Percentiles rank a stretch among this genome's conserved stretches.
Evolutionary conservation across 2,797 vertebrate species (phyloP).

Genomic region (Scarus forsteni): DNA sequence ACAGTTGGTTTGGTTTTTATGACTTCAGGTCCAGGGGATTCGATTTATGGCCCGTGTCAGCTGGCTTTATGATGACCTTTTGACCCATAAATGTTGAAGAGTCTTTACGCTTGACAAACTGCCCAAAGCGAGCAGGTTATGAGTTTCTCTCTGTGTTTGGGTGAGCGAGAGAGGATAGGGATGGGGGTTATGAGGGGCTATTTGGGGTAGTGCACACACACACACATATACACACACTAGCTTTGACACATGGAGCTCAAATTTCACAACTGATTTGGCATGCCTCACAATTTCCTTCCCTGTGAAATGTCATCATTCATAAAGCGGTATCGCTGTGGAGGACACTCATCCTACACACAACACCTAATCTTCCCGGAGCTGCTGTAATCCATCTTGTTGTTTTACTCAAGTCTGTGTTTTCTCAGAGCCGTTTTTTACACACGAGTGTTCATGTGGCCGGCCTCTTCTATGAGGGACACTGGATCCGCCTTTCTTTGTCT

Average conservation of each 20-base stretch:
- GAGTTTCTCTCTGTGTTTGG: slow-evolving; percentile 30
- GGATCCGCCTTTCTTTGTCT: slow-evolving; percentile 37
- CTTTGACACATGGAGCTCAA: slow-evolving; percentile 55
- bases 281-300: slow-evolving; percentile 56
- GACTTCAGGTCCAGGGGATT: slow-evolving; percentile 27
- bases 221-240: no score
- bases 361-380: slow-evolving; percentile 55
- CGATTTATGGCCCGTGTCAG: slow-evolving; percentile 44
- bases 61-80: slow-evolving; percentile 60
- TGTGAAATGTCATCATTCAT: slow-evolving; percentile 60
- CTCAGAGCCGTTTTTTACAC: slow-evolving; percentile 24
- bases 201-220: slow-evolving; percentile 10
- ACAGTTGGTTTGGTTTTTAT: slow-evolving; percentile 13
- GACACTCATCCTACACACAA: slow-evolving; percentile 40
- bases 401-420: slow-evolving; percentile 57
- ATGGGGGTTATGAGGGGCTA: slow-evolving; percentile 6
- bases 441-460: slow-evolving; percentile 14
- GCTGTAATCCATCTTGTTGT: slow-evolving; percentile 68
- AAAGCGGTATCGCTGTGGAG: slow-evolving; percentile 24
- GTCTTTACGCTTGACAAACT: slow-evolving; percentile 47
- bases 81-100: slow-evolving; percentile 48
- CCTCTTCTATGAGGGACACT: slow-evolving; percentile 30
- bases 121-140: slow-evolving; percentile 48
- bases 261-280: slow-evolving; percentile 65
- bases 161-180: slow-evolving; percentile 20